These are phyloP conservation scores for Drosophila parthenogenetica DNA, from an alignment of 2,888 invertebrate species.

Conservation along the genomic window DNA sequence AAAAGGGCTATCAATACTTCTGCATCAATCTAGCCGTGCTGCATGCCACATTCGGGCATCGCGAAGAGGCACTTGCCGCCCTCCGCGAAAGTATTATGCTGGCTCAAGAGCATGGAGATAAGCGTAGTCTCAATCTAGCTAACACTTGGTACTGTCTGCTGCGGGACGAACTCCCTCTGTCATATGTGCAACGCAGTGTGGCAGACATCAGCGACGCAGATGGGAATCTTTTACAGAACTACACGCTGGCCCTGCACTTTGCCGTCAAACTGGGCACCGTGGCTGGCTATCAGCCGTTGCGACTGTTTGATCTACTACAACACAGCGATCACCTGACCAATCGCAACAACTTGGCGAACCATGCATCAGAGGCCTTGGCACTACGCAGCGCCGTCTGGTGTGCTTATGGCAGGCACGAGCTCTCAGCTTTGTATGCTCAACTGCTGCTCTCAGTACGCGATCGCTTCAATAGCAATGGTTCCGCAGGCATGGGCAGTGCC, in stretches of 20 bases:
- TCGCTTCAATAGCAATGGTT: slow-evolving; percentile 87
- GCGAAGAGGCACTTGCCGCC: slow-evolving; percentile 91
- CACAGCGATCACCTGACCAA: slow-evolving; percentile 95
- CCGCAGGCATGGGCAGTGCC: slow-evolving; percentile 89
- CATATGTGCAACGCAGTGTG: slow-evolving; percentile 83
- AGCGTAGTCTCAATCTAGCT: slow-evolving; percentile 93
- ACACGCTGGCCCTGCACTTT: slow-evolving; percentile 90
- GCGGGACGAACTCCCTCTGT: slow-evolving; percentile 78
- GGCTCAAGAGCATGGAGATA: slow-evolving; percentile 95
- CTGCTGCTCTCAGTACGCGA: slow-evolving; percentile 91
- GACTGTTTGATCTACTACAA: slow-evolving; percentile 89
- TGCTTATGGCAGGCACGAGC: slow-evolving; percentile 94
- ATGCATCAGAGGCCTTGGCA: slow-evolving; percentile 92
- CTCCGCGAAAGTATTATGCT: slow-evolving; percentile 94
- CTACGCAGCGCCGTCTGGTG: slow-evolving; percentile 95
- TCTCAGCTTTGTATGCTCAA: slow-evolving; percentile 93
- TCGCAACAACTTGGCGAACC: slow-evolving; percentile 92
- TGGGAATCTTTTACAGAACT: slow-evolving; percentile 89
- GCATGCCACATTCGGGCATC: slow-evolving; percentile 91
- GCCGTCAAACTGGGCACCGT: slow-evolving; percentile 91
- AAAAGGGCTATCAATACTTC: slow-evolving; percentile 91
- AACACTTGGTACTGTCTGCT: slow-evolving; percentile 92
- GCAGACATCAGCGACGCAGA: slow-evolving; percentile 83
- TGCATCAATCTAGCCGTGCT: slow-evolving; percentile 95
- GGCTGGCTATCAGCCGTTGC: slow-evolving; percentile 83